phyloP scores from a whole-genome alignment of 2,113 vertebrate species.

The Menura novaehollandiae region DNA sequence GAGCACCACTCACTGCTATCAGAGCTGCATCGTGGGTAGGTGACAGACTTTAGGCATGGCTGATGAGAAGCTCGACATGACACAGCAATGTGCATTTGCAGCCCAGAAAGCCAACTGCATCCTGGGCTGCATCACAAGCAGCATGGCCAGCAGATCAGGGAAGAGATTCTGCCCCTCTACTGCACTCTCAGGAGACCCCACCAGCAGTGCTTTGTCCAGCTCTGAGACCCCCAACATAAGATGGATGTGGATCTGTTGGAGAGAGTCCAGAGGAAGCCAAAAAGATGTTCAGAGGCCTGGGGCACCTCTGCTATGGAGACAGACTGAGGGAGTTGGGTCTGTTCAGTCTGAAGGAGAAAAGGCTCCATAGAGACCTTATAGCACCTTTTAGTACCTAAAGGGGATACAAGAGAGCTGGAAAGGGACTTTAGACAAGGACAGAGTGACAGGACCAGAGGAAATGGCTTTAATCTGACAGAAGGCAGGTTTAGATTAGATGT shows the following conservation, averaged over 20 bases:
- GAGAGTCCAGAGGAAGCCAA: background rate
- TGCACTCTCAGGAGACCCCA: background rate
- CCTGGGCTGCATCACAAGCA: background rate
- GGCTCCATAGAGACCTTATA: background rate
- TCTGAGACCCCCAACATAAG: accelerated
- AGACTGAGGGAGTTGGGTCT: background rate
- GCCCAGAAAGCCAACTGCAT: background rate
- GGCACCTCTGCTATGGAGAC: background rate
- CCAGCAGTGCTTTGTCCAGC: background rate
- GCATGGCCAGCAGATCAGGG: background rate
- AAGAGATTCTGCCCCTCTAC: background rate
- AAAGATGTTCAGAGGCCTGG: background rate
- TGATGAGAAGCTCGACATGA: background rate
- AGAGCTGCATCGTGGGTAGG: background rate
- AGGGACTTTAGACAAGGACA: background rate
- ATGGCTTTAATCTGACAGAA: background rate
- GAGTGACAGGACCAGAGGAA: background rate
- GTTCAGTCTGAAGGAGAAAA: background rate
- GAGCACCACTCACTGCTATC: background rate
- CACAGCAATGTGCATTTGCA: background rate
- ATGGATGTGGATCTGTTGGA: background rate
- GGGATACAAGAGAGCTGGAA: background rate
- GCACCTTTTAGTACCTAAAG: background rate
- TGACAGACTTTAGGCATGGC: background rate
- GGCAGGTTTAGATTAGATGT: background rate